Evolutionary conservation across 1,140 invertebrate species (phyloP).

Genomic region (Drosophila nigromelanica): DNA sequence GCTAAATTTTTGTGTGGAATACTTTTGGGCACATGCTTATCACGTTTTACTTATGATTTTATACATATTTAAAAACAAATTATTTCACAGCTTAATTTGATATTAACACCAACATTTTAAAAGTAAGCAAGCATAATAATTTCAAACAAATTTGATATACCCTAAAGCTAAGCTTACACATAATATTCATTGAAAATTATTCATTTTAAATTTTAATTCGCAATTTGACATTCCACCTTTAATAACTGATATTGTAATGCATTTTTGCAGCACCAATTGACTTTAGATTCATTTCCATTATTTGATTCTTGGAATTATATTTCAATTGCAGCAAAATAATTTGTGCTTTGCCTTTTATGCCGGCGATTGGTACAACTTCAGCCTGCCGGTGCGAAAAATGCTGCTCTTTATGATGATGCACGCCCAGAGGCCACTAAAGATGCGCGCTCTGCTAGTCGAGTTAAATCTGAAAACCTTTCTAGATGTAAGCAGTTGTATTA

Average conservation of each 20-base stretch:
- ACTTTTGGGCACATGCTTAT: neutral
- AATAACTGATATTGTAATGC: too few relatives aligned
- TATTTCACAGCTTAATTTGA: too few relatives aligned
- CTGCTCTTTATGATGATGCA: slow-evolving; percentile 68
- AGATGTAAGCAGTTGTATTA: slow-evolving; percentile 39
- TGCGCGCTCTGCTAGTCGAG: slow-evolving; percentile 66
- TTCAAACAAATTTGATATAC: too few relatives aligned
- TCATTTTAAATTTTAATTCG: too few relatives aligned
- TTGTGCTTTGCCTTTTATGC: slow-evolving; percentile 60
- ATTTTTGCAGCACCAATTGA: too few relatives aligned
- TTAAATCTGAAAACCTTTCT: slow-evolving; percentile 70
- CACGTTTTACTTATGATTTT: too few relatives aligned
- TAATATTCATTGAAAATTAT: too few relatives aligned
- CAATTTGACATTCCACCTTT: slow-evolving; percentile 3
- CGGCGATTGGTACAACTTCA: slow-evolving; percentile 62
- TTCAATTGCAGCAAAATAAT: slow-evolving; percentile 53
- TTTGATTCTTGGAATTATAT: slow-evolving; percentile 1
- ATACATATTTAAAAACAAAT: too few relatives aligned
- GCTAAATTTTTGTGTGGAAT: slow-evolving; percentile 1
- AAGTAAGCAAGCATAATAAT: too few relatives aligned
- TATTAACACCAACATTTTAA: too few relatives aligned
- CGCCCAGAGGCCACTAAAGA: slow-evolving; percentile 61
- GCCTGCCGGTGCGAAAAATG: slow-evolving; percentile 44
- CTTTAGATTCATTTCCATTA: neutral
- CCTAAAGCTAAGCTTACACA: too few relatives aligned